Conservation (phyloP, 1,140 invertebrate species). For the Condylostylus longicornis region DNA sequence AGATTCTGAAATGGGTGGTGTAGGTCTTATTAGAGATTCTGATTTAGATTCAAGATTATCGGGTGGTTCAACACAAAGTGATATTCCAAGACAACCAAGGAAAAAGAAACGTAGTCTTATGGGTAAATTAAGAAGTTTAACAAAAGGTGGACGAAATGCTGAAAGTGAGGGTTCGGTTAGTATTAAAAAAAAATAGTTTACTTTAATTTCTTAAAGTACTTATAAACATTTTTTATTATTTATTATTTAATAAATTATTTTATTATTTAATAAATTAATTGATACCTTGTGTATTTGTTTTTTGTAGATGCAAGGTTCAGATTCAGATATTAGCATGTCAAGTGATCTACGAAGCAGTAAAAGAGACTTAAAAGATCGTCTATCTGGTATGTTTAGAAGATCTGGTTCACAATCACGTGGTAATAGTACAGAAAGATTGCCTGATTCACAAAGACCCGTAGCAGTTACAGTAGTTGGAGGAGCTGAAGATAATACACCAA, state of each 20-base stretch:
- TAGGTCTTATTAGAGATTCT: constrained; percentile 29
- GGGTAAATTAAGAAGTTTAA: constrained; percentile 68
- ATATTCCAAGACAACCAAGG: constrained; percentile 54
- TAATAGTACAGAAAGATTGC: constrained; percentile 21
- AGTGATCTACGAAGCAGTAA: constrained; percentile 46
- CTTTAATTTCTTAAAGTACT: background rate
- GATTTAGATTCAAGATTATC: constrained; percentile 49
- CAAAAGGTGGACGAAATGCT: constrained; percentile 51
- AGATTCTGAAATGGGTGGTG: constrained; percentile 43
- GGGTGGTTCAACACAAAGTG: constrained; percentile 69
- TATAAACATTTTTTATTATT: background rate
- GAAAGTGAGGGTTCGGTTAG: constrained; percentile 31
- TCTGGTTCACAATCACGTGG: constrained; percentile 27
- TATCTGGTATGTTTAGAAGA: constrained; percentile 69
- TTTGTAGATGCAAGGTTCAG: constrained; percentile 46
- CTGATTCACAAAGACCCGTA: constrained; percentile 15
- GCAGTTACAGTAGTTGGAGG: constrained; percentile 27
- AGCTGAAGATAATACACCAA: constrained; percentile 23
- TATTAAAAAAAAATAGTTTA: background rate
- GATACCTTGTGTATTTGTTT: background rate
- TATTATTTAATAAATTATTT: background rate
- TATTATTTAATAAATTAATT: background rate
- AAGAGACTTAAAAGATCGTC: constrained; percentile 59
- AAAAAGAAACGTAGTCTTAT: constrained; percentile 71
- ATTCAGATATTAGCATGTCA: constrained; percentile 56